phyloP scores from a whole-genome alignment of 2,797 vertebrate species.

The Potorous gilbertii region DNA sequence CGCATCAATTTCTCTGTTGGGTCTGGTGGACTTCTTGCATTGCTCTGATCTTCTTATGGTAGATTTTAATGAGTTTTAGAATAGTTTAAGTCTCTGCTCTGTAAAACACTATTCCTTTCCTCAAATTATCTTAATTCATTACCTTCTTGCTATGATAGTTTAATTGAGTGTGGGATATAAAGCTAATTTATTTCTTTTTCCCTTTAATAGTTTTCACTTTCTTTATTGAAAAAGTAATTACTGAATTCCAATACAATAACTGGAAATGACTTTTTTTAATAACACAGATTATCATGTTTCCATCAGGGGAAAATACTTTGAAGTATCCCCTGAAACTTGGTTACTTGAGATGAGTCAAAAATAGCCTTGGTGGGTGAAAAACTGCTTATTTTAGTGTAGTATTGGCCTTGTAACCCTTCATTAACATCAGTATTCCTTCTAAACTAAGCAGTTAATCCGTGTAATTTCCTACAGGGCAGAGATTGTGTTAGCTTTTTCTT shows the following conservation, averaged over 20 bases:
- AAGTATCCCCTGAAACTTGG: slow-evolving; percentile 57
- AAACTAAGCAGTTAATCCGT: slow-evolving; percentile 15
- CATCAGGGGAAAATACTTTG: slow-evolving; percentile 75
- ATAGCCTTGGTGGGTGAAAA: slow-evolving; percentile 45
- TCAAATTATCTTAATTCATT: slow-evolving; percentile 84
- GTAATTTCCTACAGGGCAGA: neutral
- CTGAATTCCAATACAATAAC: slow-evolving; percentile 83
- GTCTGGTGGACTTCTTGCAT: neutral
- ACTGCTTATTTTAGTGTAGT: slow-evolving; percentile 12
- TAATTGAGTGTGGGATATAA: slow-evolving; percentile 82
- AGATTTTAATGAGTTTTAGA: slow-evolving; percentile 75
- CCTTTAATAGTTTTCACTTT: slow-evolving; percentile 81
- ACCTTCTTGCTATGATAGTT: slow-evolving; percentile 82
- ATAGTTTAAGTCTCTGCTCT: slow-evolving; percentile 69
- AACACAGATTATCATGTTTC: slow-evolving; percentile 80
- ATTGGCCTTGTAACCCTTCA: slow-evolving; percentile 15
- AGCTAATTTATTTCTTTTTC: slow-evolving; percentile 84
- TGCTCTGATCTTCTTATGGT: slow-evolving; percentile 56
- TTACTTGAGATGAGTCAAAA: slow-evolving; percentile 73
- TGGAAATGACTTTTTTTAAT: slow-evolving; percentile 83
- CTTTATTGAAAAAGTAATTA: slow-evolving; percentile 87
- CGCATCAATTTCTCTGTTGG: neutral
- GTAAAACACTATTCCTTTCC: slow-evolving; percentile 73
- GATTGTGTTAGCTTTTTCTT: neutral
- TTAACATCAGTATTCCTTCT: slow-evolving; percentile 36